phyloP scores from a whole-genome alignment of 2,888 invertebrate species.

The Synergus gifuensis region DNA sequence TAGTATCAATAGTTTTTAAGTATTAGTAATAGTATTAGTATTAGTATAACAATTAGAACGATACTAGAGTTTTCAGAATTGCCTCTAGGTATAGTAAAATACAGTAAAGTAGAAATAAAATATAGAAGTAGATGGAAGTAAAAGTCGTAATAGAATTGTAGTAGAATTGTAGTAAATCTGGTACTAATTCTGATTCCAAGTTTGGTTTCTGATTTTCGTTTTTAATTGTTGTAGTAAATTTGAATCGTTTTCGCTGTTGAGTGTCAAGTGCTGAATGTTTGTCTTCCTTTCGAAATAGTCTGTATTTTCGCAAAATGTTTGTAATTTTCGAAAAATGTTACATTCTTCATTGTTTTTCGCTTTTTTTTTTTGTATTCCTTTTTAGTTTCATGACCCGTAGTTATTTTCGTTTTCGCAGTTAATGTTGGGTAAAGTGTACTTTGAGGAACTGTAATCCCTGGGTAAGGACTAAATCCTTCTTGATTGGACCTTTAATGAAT shows the following conservation, averaged over 20 bases:
- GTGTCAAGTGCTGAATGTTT: conserved; percentile 39
- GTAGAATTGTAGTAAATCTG: conserved; percentile 20
- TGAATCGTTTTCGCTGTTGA: conserved; percentile 1
- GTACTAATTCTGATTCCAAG: background rate
- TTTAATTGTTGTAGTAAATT: background rate
- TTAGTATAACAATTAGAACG: background rate
- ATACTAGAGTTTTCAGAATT: conserved; percentile 1
- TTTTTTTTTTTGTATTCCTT: background rate
- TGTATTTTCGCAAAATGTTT: conserved; percentile 2
- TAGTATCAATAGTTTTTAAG: background rate
- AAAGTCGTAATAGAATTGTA: background rate
- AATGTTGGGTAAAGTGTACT: conserved; percentile 33
- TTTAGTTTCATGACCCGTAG: background rate
- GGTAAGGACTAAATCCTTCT: conserved; percentile 10
- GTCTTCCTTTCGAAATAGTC: background rate
- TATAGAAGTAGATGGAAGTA: conserved; percentile 1
- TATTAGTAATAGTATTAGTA: conserved; percentile 48
- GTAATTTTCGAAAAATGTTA: background rate
- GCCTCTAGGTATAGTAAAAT: background rate
- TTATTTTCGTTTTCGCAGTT: background rate
- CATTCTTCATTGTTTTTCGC: background rate
- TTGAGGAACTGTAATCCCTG: conserved; percentile 25
- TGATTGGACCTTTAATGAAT: conserved; percentile 28
- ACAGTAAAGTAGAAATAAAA: background rate
- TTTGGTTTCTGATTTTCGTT: background rate